Conservation (phyloP, 2,797 vertebrate genomes). For the Fistularia tabacaria region DNA sequence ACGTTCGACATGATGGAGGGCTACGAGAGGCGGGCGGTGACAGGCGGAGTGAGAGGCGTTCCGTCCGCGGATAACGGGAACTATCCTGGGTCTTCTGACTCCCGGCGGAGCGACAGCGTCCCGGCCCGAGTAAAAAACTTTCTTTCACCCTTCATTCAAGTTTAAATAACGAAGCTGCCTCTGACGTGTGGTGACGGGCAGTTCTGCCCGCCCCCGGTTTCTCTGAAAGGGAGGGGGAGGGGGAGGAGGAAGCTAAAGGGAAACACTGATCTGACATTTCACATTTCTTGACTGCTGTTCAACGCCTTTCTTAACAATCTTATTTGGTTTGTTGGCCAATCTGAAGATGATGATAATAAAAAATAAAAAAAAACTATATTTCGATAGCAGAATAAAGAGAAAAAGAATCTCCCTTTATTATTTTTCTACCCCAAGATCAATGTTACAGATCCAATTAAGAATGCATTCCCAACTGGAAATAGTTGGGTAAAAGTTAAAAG, state of each 20-base stretch:
- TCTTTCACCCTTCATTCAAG: conserved; percentile 46
- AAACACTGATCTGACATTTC: conserved; percentile 1
- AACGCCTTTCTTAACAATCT: too few relatives aligned
- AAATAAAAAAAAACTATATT: too few relatives aligned
- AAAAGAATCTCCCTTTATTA: too few relatives aligned
- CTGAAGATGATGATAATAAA: too few relatives aligned
- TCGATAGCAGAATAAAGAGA: too few relatives aligned
- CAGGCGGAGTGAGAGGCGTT: conserved; percentile 9
- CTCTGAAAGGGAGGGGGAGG: conserved; percentile 30
- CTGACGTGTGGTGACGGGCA: conserved; percentile 60
- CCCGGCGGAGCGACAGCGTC: conserved; percentile 68
- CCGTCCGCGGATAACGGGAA: conserved; percentile 26
- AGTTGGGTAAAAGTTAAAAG: too few relatives aligned
- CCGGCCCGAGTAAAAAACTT: conserved; percentile 43
- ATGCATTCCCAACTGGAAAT: too few relatives aligned
- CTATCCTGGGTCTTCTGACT: conserved; percentile 26
- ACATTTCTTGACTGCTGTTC: too few relatives aligned
- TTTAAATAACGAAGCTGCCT: conserved; percentile 70
- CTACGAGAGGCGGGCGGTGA: conserved; percentile 14
- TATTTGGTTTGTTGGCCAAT: too few relatives aligned
- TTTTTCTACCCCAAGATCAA: too few relatives aligned
- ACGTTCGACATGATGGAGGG: conserved; percentile 56
- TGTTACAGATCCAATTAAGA: too few relatives aligned
- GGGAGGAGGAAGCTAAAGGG: conserved; percentile 4
- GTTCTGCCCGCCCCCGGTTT: conserved; percentile 39